These are phyloP conservation scores for Cranoglanis bouderius DNA, from an alignment of 2,113 vertebrate genomes.

Conservation along the genomic window DNA sequence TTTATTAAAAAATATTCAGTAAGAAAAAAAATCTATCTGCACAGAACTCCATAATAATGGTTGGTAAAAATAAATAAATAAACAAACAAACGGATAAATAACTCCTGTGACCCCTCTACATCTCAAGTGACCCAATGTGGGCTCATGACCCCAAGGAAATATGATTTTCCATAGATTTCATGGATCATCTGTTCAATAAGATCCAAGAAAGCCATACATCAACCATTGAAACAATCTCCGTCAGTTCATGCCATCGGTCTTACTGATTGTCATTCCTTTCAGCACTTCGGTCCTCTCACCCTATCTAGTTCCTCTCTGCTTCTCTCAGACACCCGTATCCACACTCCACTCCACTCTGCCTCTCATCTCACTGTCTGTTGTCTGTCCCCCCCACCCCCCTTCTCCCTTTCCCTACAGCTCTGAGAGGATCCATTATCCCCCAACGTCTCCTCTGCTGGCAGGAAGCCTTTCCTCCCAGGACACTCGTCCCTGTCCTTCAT, in stretches of 20 bases:
- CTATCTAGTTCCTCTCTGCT: constrained; percentile 11
- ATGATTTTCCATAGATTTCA: constrained; percentile 35
- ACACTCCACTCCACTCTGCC: constrained; percentile 27
- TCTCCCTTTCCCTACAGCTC: constrained; percentile 26
- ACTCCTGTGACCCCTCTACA: neutral
- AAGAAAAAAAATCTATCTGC: too few relatives aligned
- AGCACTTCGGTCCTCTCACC: constrained; percentile 4
- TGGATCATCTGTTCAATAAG: constrained; percentile 7
- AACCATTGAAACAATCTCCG: constrained; percentile 46
- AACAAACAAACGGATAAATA: too few relatives aligned
- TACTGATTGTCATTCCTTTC: constrained; percentile 27
- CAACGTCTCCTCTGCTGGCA: constrained; percentile 38
- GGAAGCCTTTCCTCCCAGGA: constrained; percentile 49
- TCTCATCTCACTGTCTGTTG: constrained; percentile 32
- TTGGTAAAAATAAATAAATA: neutral
- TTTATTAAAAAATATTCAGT: neutral
- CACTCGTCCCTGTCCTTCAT: constrained; percentile 49
- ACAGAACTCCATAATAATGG: neutral
- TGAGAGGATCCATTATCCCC: constrained; percentile 51
- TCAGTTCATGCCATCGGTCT: constrained; percentile 27
- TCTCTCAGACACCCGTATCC: neutral
- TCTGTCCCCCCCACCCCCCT: too few relatives aligned
- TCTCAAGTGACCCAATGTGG: neutral
- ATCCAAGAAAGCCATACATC: constrained; percentile 14
- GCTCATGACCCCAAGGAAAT: neutral